phyloP scores from a whole-genome alignment of 37 sponge, comb jelly and placozoan species.

The Spongilla lacustris region DNA sequence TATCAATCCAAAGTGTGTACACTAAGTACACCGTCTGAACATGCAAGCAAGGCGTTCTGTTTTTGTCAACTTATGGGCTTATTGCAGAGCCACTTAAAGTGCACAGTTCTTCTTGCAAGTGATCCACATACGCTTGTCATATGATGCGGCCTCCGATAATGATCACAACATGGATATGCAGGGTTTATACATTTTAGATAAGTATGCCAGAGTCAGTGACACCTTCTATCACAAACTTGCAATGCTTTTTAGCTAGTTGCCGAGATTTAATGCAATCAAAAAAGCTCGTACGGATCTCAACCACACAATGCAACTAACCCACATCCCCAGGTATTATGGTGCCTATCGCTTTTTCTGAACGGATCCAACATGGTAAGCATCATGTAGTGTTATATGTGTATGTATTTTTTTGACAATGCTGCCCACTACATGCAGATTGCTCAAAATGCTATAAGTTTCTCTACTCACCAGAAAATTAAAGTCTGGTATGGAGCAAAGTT shows the following conservation, averaged over 20 bases:
- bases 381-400: background rate
- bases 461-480: background rate
- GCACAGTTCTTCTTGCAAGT: background rate
- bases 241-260: background rate
- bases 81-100: background rate
- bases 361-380: background rate
- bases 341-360: background rate
- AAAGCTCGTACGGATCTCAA: slow-evolving; percentile 1
- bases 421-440: background rate
- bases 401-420: background rate
- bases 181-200: background rate
- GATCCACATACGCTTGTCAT: background rate
- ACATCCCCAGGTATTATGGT: background rate
- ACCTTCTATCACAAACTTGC: background rate
- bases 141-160: background rate
- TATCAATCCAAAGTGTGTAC: too few species aligned
- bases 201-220: background rate
- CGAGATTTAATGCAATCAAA: background rate
- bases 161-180: background rate
- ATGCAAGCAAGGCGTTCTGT: background rate
- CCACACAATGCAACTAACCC: background rate
- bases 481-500: background rate
- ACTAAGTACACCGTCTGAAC: too few species aligned
- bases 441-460: background rate
- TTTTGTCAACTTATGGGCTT: background rate